Base-by-base conservation (phyloP, 2,113 vertebrate species). In the Urocolius indicus region DNA sequence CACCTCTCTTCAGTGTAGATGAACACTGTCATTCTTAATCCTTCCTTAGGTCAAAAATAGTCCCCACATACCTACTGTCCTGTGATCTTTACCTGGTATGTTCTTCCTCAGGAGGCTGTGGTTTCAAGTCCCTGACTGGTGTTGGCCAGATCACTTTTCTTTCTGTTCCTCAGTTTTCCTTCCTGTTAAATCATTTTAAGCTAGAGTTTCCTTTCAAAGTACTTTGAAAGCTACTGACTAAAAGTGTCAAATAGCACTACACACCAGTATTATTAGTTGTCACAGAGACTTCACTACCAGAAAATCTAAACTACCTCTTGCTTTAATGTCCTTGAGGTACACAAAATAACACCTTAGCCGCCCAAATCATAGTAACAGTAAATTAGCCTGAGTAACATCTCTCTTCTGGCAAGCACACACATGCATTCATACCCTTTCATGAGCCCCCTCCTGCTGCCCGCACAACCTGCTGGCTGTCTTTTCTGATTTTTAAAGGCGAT, bases 401-500 rank as follows among this genome's bases (percentile, higher is more conserved):
- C 36, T 85, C 8, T 17, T 72, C 67, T 94, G 81, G 61, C 72
- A 61, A 45, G 27, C 0, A 0, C 27, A 34, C 38, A 68, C 15
- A 24, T 19, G 52, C 11, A 45, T 78, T 94, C 57, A 78, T 84
- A 57, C 26, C 72, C 41, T 1, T 1, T 61, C 83, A 67, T 11
- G 49, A 90, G 73, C 79, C 79, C 90, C 76, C 92, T 92, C 16
- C 8, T 93, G 68, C 92, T 87, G 94, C 79, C 89, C 84, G 86
- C 88, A 73, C 85, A 84, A 78, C 74, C 81, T 89, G 71, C 79
- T 71, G 55, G 34, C 87, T 77, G 86, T 29, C n/a, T 26, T 65
- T 85, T 48, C 27, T 38, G 95, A 96, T 97, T 93, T 63, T 66
- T 78, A 46, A 87, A 66, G 58, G 57, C 97, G 95, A 97, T 96